A percentile compares a stretch with the other conserved stretches of the same genome.
These are phyloP conservation scores for Campylomormyrus numenius DNA, from an alignment of 2,113 vertebrate species.

Conservation along the genomic window DNA sequence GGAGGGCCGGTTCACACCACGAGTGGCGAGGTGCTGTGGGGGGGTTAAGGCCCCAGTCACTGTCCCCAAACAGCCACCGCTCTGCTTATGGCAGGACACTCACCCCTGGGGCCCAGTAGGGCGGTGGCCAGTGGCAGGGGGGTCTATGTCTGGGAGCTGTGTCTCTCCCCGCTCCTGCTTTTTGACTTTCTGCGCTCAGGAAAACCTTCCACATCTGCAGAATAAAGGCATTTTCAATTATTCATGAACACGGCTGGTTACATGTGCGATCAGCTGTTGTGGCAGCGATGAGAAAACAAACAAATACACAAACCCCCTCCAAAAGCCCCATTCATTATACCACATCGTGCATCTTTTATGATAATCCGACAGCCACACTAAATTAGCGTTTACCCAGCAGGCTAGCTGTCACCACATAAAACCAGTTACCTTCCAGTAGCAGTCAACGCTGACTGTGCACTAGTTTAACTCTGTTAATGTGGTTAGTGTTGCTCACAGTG, in stretches of 20 bases:
- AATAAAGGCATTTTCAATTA: conserved; percentile 88
- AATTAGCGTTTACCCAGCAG: background rate
- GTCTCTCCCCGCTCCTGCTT: conserved; percentile 92
- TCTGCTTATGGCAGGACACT: conserved; percentile 69
- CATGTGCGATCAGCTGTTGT: background rate
- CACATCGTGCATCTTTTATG: background rate
- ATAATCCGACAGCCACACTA: background rate
- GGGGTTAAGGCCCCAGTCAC: conserved; percentile 58
- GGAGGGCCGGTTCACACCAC: background rate
- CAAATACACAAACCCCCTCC: background rate
- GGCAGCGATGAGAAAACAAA: background rate
- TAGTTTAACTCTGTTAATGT: background rate
- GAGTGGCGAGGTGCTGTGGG: conserved; percentile 58
- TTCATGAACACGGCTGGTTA: conserved; percentile 40
- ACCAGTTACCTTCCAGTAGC: background rate
- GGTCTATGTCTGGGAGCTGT: conserved; percentile 82
- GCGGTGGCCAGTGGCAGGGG: conserved; percentile 61
- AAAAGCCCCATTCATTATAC: background rate
- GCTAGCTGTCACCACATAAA: background rate
- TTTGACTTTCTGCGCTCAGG: conserved; percentile 92
- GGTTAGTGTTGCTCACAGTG: background rate
- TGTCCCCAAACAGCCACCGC: conserved; percentile 54
- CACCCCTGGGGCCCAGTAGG: conserved; percentile 84
- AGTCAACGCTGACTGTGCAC: background rate
- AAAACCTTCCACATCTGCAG: conserved; percentile 94